A percentile compares a stretch with the other conserved stretches of the same genome.
phyloP scores from a whole-genome alignment of 1,140 invertebrate species.

The Stegodyphus mimosarum region DNA sequence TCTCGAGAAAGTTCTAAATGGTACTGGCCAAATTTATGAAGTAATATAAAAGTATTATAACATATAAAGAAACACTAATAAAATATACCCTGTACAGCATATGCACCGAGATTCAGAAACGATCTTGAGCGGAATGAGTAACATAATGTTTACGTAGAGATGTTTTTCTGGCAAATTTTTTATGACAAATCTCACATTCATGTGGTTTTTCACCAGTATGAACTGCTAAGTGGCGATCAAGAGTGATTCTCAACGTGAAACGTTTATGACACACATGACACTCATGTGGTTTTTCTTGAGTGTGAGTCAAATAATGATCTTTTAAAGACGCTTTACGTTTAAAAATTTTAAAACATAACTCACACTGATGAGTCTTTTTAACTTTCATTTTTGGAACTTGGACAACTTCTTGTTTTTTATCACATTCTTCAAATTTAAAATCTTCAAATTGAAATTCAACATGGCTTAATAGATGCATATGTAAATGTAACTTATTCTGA shows the following conservation, averaged over 20 bases:
- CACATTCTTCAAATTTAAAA: background rate
- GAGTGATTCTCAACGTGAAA: slow-evolving; percentile 80
- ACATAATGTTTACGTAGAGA: slow-evolving; percentile 21
- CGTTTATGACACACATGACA: slow-evolving; percentile 73
- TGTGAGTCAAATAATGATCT: slow-evolving; percentile 85
- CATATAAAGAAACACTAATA: too few relatives aligned
- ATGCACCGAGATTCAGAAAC: background rate
- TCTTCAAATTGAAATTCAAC: background rate
- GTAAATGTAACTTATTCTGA: slow-evolving; percentile 11
- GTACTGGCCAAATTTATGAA: too few relatives aligned
- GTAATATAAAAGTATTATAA: too few relatives aligned
- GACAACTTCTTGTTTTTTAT: background rate
- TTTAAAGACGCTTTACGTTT: slow-evolving; percentile 40
- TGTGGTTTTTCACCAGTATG: slow-evolving; percentile 95
- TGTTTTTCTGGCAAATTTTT: slow-evolving; percentile 76
- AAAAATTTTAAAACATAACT: slow-evolving; percentile 27
- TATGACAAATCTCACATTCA: slow-evolving; percentile 86
- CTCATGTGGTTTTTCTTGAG: slow-evolving; percentile 75
- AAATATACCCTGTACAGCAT: too few relatives aligned
- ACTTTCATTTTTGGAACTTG: background rate
- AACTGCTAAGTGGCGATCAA: slow-evolving; percentile 95
- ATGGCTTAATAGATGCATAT: slow-evolving; percentile 29
- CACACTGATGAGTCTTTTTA: slow-evolving; percentile 14
- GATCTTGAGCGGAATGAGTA: slow-evolving; percentile 5
- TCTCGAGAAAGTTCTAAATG: too few relatives aligned